These are phyloP conservation scores for Xyliphius kryptos DNA, from an alignment of 2,113 vertebrate genomes.

Conservation along the genomic window DNA sequence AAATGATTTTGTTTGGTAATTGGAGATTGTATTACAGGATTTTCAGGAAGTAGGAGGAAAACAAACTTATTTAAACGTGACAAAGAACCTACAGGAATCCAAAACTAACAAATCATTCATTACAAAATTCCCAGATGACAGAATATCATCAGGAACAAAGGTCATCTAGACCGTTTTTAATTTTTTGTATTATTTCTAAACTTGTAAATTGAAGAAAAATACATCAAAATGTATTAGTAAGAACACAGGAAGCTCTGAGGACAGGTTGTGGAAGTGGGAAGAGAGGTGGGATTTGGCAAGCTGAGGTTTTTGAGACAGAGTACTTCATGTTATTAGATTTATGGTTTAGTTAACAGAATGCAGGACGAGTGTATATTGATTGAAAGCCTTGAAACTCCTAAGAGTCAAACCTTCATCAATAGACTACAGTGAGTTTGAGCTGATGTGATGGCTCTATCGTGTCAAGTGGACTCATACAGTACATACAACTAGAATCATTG, in stretches of 20 bases:
- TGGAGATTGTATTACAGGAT: too few relatives aligned
- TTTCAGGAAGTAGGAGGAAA: not conserved
- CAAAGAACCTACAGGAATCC: too few relatives aligned
- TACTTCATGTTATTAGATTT: slow-evolving; percentile 52
- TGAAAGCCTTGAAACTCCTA: slow-evolving; percentile 37
- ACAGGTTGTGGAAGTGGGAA: slow-evolving; percentile 47
- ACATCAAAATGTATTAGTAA: slow-evolving; percentile 38
- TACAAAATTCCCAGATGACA: too few relatives aligned
- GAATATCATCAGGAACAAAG: too few relatives aligned
- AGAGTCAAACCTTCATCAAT: slow-evolving; percentile 43
- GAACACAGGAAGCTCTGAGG: slow-evolving; percentile 51
- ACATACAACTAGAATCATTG: slow-evolving; percentile 24
- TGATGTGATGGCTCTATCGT: slow-evolving; percentile 40
- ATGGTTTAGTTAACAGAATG: slow-evolving; percentile 46
- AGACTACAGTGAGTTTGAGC: slow-evolving; percentile 40
- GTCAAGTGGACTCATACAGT: slow-evolving; percentile 26
- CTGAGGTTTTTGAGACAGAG: slow-evolving; percentile 50
- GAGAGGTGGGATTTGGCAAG: slow-evolving; percentile 57
- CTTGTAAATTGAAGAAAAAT: slow-evolving; percentile 30
- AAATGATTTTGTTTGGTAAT: too few relatives aligned
- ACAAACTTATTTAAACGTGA: not conserved
- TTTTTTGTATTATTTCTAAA: slow-evolving; percentile 9
- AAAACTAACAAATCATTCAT: too few relatives aligned
- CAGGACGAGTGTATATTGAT: slow-evolving; percentile 46
- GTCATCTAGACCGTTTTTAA: slow-evolving; percentile 5